Conservation (phyloP, 2,797 vertebrate genomes). For the Moxostoma hubbsi region DNA sequence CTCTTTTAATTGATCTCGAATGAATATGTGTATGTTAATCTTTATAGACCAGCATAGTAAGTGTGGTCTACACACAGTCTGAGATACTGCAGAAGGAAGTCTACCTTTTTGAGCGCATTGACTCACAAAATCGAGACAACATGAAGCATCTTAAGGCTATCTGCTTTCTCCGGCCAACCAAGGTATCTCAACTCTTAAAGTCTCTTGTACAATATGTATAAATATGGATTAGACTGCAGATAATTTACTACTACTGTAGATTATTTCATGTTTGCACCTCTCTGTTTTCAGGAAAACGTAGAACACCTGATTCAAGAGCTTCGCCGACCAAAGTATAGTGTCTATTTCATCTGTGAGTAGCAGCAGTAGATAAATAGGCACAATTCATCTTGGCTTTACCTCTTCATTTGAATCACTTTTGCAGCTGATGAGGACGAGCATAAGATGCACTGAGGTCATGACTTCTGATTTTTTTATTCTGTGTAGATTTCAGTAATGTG, state of each 20-base stretch:
- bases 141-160: conserved; percentile 97
- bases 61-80: conserved; percentile 95
- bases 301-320: conserved; percentile 91
- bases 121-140: conserved; percentile 87
- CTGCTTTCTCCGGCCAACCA: conserved; percentile 91
- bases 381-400: neutral
- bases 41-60: conserved; percentile 88
- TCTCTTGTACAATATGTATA: neutral
- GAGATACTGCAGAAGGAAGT: conserved; percentile 97
- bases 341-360: conserved; percentile 93
- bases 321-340: conserved; percentile 90
- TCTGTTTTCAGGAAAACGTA: conserved; percentile 85
- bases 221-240: neutral
- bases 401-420: neutral
- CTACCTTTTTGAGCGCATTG: conserved; percentile 93
- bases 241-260: neutral
- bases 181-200: conserved; percentile 73
- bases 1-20: neutral
- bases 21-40: neutral
- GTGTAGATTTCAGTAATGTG: conserved; percentile 95
- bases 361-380: neutral
- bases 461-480: neutral
- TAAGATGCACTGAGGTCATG: neutral
- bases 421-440: neutral
- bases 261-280: neutral